Evolutionary conservation across 2,113 vertebrate genomes (phyloP).

Genomic region (Scytalopus superciliaris): DNA sequence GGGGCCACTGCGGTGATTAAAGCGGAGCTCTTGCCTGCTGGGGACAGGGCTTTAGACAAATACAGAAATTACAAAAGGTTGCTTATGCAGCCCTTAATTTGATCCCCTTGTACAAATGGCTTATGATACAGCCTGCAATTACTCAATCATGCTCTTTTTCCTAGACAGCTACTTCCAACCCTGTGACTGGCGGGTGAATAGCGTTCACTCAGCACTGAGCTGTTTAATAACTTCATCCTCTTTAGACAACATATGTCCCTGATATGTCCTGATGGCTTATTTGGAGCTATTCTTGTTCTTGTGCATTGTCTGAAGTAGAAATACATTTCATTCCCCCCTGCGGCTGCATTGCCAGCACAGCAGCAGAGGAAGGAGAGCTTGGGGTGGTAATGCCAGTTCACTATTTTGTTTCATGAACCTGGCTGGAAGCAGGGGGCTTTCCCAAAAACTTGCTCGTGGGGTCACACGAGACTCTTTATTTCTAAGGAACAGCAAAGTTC

Average conservation of each 20-base stretch:
- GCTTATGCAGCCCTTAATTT: not conserved
- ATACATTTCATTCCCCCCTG: not conserved
- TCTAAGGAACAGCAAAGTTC: not conserved
- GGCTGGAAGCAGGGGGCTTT: not conserved
- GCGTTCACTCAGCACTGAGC: not conserved
- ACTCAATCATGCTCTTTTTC: not conserved
- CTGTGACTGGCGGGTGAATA: not conserved
- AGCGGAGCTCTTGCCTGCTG: rapidly evolving
- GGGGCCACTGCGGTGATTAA: rapidly evolving
- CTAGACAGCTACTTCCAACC: not conserved
- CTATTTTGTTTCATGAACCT: not conserved
- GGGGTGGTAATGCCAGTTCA: not conserved
- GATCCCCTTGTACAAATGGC: not conserved
- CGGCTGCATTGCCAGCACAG: rapidly evolving
- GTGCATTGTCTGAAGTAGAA: not conserved
- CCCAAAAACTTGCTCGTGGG: not conserved
- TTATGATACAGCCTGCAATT: not conserved
- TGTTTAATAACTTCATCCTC: not conserved
- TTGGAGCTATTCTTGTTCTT: not conserved
- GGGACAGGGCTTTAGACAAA: not conserved
- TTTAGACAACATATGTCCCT: not conserved
- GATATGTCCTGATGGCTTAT: not conserved
- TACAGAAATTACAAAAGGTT: not conserved
- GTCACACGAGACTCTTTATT: not conserved
- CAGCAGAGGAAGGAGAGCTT: not conserved